Base-by-base conservation (phyloP, 37 sponge, comb jelly and placozoan species). In the Crambe crambe region DNA sequence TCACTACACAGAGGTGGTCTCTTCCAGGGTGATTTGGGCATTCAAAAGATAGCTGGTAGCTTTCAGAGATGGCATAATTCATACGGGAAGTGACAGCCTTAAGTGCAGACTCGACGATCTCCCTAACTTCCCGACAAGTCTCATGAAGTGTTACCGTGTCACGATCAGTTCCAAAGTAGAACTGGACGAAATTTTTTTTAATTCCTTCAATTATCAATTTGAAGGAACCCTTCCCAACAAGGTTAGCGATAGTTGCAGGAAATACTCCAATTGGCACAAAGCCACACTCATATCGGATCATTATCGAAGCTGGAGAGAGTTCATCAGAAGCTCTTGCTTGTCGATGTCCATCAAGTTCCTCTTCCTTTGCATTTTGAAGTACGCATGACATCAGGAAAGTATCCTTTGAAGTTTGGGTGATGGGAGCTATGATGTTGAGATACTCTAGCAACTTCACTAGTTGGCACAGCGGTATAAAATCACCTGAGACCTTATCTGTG, bases 221-320 rank as follows among this genome's bases (percentile, higher is more conserved):
- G 43, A 23, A 35, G 10, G 42, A 18, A 15, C 26, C 42, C 2
- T 8, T 70, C 3, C 43, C 5, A 5, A 70, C 38, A 20, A 70
- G 44, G 27, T 27, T 41, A 40, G 71, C 71, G 4, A 41, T 70
- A 2, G 42, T 23, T 2, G 71, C 71, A 42, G 43, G 35, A 44
- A 70, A 70, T 2, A 39, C 26, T 35, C 71, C 71, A 3, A 70
- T 39, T 15, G 71, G 71, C 2, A 70, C 71, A 40, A 40, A 38
- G 26, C 42, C 71, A 42, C 42, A 70, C 5, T 42, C 17, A 21
- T 35, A 70, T 23, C 25, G 42, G 71, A 70, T 40, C 44, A 70
- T 38, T n/a, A n/a, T n/a, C 39, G 71, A 35, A 40, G 44, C 3
- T 35, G 43, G 43, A n/a, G 39, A 3, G 22, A 3, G 26, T 9